Base-by-base conservation (phyloP, 2,797 vertebrate genomes). In the Urocyon cinereoargenteus region DNA sequence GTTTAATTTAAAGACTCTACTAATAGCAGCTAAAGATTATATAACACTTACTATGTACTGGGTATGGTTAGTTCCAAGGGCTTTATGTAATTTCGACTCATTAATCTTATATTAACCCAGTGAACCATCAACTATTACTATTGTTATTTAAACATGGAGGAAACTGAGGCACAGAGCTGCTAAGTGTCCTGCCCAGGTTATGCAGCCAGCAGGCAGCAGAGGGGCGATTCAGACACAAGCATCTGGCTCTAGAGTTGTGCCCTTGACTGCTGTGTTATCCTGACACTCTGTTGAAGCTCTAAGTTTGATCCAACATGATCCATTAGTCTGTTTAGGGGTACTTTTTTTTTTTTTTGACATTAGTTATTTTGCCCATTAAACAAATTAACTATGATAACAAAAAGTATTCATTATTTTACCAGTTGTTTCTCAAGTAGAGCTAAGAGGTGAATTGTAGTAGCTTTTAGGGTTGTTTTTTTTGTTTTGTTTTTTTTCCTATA, bases 1-100 rank as follows among this genome's bases (percentile, higher is more conserved):
- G 28, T 86, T 96, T 64, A 77, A 70, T 81, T 68, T 93, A 86
- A 83, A 51, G 49, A 81, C 62, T 85, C 49, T 79, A 66, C 15
- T 77, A 40, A 83, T 62, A 49, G 36, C 61, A n/a, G 4, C 45
- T 77, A 81, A 18, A 66, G 64, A 61, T 66, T 53, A 5, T 53
- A 13, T 49, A 45, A 55, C 51, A 26, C 18, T 62, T 45, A 83
- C 8, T 40, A 6, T 49, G 26, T 96, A 73, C 36, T 62, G 6
- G 40, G 57, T 18, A 45, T n/a, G 11, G 49, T 87, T 95, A 10
- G 34, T 90, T 95, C 34, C 28, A 78, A 90, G 11, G 34, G 21
- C n/a, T 93, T 89, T 94, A 49, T 3, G 3, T 72, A 55, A n/a
- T 51, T 93, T 95, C 59, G 57, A 62, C 49, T 75, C 22, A 75